Base-by-base conservation (phyloP, 2,797 vertebrate genomes). In the Hirundo rustica region DNA sequence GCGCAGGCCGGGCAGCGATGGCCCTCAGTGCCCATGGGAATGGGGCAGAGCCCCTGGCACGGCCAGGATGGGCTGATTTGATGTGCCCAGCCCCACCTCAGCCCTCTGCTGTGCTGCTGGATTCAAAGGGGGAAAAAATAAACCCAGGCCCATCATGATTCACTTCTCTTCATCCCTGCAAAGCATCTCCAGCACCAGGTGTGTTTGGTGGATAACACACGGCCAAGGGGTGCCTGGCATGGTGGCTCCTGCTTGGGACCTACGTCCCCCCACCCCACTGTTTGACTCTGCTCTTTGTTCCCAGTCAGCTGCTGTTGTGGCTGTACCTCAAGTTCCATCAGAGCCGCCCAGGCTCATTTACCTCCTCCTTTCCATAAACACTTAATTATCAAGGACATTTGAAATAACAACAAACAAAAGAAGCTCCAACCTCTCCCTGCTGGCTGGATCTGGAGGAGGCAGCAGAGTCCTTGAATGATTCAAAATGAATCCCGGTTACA, bases 401-500 rank as follows among this genome's bases (percentile, higher is more conserved):
- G 65, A 79, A 93, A 82, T 32, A 81, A 79, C 44, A 70, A 64
- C 57, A 84, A 68, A 55, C 30, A 68, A 77, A 72, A 51, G 55
- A 44, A 55, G 44, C 68, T 44, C 40, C 9, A 72, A 53, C 70
- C 53, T 74, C 79, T 93, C 85, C 82, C 70, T 58, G 55, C 80
- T 58, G 65, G n/a, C 26, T 50, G 7, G 11, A 60, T 91, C 10
- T 23, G 70, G 75, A 66, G 86, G 68, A 26, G 20, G 6, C 3
- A 29, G 94, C 77, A 50, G 86, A 85, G 75, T 66, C 76, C 19
- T 20, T 1, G 7, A 67, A 40, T 3, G 30, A 80, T 55, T 38
- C 34, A 51, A 72, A 76, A 79, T 95, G 94, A 96, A 96, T 89
- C 96, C 95, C 22, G 54, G 93, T 95, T 78, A 54, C 83, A 9